Percentiles rank a stretch among this genome's conserved stretches.
These are phyloP conservation scores for Sebastes iracundus DNA, from an alignment of 2,797 vertebrate species.

Conservation along the genomic window DNA sequence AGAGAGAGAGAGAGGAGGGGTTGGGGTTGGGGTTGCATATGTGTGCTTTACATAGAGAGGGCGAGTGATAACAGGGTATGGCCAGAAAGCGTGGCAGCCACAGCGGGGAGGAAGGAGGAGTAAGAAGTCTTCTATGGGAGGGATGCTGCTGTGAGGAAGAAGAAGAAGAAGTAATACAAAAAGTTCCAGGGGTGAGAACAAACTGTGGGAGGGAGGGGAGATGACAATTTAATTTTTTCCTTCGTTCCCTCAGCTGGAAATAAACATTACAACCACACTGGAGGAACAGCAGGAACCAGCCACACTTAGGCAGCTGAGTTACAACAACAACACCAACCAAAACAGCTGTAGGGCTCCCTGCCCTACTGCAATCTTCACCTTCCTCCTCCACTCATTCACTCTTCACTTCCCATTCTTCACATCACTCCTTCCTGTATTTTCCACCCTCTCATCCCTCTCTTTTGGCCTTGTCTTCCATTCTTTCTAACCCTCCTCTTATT, in stretches of 20 bases:
- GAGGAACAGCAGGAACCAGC: constrained; percentile 7
- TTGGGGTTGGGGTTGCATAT: constrained; percentile 6
- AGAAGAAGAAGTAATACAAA: background rate
- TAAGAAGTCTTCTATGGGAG: background rate
- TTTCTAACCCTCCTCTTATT: background rate
- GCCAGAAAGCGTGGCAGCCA: constrained; percentile 18
- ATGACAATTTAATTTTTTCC: constrained; percentile 14
- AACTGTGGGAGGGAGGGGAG: background rate
- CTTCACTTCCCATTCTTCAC: background rate
- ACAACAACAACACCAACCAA: background rate
- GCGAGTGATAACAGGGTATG: constrained; percentile 19
- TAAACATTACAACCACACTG: constrained; percentile 10
- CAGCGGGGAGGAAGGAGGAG: constrained; percentile 7
- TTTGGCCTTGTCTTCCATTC: background rate
- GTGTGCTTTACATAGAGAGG: constrained; percentile 8
- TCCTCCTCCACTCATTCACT: constrained; percentile 8
- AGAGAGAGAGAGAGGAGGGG: background rate
- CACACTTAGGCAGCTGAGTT: constrained; percentile 4
- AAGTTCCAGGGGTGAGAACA: constrained; percentile 8
- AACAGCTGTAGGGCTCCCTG: constrained; percentile 7
- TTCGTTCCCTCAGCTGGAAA: constrained; percentile 42
- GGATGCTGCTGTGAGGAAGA: constrained; percentile 1
- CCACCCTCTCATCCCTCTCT: background rate
- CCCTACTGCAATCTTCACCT: constrained; percentile 14
- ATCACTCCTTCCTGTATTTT: background rate